Evolutionary conservation across 2,113 vertebrate genomes (phyloP), one percentile per base, ranked within the genome.

Genomic region (Ardeotis arabs): DNA sequence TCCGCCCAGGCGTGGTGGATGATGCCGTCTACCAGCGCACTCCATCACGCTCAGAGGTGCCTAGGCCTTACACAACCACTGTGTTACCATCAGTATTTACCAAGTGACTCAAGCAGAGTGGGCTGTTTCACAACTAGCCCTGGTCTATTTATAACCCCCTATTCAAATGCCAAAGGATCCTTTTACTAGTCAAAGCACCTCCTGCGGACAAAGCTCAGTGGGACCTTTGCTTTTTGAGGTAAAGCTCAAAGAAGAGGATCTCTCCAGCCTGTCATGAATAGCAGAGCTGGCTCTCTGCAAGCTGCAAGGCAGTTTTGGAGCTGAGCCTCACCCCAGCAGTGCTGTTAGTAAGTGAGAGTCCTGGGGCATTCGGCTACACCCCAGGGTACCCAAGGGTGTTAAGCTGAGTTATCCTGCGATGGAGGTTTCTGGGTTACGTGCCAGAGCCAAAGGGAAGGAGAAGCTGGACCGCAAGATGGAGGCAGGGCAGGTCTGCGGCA

Each of bases 71-170:
- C 1, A 1, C 78, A 95, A 95, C 67, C 52, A 15, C 59, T 31
- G 63, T 69, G 90, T 79, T 87, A 85, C 82, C 59, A 39, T 64
- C 11, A 3, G 47, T 52, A 20, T 83, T 90, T 76, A 86, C 80
- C 70, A 63, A 93, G 37, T 47, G 79, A 92, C 84, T 86, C 37
- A 72, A 87, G 89, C 31, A 80, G 64, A 95, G 85, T 72, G 85
- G 90, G 86, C 80, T 81, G 69, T 95, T 94, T 94, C 90, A 94
- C 89, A 89, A 84, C 59, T 56, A 76, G 13, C 50, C 29, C 67
- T 39, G 24, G 19, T 83, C 59, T 88, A 86, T 88, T 93, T 96
- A 84, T 87, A 91, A 88, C 74, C 55, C 92, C 47, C 93, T 93
- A 81, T 79, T 74, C 84, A 66, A 94, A 86, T 83, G 49, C 87